Base-by-base conservation (phyloP, 2,113 vertebrate species). In the Salminus brasiliensis region DNA sequence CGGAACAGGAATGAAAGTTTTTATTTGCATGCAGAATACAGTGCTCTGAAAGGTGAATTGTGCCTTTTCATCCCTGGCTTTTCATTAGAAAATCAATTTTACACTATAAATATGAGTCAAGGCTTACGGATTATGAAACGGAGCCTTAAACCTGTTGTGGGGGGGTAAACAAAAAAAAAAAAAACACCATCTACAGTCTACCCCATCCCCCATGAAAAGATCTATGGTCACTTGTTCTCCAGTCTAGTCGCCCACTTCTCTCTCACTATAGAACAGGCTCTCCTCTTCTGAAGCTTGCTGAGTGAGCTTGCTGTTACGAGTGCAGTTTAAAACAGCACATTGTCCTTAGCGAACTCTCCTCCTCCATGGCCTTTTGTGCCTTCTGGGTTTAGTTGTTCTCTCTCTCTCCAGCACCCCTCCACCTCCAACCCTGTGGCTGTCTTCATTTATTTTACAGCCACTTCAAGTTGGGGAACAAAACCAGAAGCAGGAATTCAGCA, bases 101-200 rank as follows among this genome's bases (percentile, higher is more conserved):
- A 65, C 39, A 21, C 55, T 39, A 57, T 72, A 52, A 77, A 49
- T 62, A 49, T 70, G 71, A 79, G 41, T 83, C 36, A 65, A 36
- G 49, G 45, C 53, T 45, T 34, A n/a, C 16, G 66, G 65, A 53
- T 83, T 73, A 55, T 66, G 32, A 76, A 74, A 69, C 66, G 27
- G 30, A 52, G 12, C 23, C 52, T 45, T 45, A 52, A n/a, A 25
- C n/a, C 18, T 3, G 23, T 62, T 32, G 27, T 15, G 11, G 12
- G 32, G 59, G 4, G 4, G 15, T 39, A 39, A 39, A 39, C 4
- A 39, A 39, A 4, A 39, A 39, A 39, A 5, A 9, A 39, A 39
- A 47, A 16, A 49, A 49, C 6, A 21, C 18, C 47, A 21, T 49
- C 3, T 39, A 2, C 6, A 21, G 9, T 21, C 16, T 30, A 52